Evolutionary conservation across 1,140 invertebrate genomes (phyloP), one percentile per base, ranked within the genome.

Genomic region (Polypedilum vanderplanki): DNA sequence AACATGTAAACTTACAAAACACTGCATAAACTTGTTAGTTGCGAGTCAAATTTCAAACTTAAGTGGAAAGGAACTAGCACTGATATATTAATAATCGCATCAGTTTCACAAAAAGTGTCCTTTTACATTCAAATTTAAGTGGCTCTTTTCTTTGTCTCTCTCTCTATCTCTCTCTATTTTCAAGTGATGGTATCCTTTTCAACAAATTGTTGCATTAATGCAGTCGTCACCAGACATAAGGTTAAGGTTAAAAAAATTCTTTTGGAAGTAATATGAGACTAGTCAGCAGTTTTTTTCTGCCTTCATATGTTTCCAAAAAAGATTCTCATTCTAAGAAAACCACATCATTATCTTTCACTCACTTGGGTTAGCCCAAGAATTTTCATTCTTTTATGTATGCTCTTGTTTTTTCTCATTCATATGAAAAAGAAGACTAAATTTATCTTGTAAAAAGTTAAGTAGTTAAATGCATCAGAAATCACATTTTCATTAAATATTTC

Each of bases 51-150:
- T 57, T 57, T 57, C 46, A 57, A 46, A 57, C 46, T 57, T 15
- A 57, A 57, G 24, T 5, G 8, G 15, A 57, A 57, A 57, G 46
- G 46, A 57, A 57, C 46, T 57, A 12, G 12, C 8, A 57, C 12
- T 57, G 46, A 57, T 57, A 57, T 12, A 57, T 57, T 57, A 57
- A 57, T 57, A 57, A 57, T 57, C 46, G 46, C 46, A 57, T 57
- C 46, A 57, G 46, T 57, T 57, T 57, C 46, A 33, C 24, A 57
- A 57, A 57, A 57, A 57, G 46, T 57, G 46, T 57, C 46, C 46
- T 57, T 57, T 57, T 57, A 57, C 46, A 57, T n/a, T 33, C 15
- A 57, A 57, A 57, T 57, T 33, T 33, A 33, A 57, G n/a, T n/a
- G 46, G 12, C 46, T 57, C 12, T n/a, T n/a, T n/a, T 57, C 12